Evolutionary conservation across 2,113 vertebrate genomes (phyloP).

Genomic region (Psophia crepitans): DNA sequence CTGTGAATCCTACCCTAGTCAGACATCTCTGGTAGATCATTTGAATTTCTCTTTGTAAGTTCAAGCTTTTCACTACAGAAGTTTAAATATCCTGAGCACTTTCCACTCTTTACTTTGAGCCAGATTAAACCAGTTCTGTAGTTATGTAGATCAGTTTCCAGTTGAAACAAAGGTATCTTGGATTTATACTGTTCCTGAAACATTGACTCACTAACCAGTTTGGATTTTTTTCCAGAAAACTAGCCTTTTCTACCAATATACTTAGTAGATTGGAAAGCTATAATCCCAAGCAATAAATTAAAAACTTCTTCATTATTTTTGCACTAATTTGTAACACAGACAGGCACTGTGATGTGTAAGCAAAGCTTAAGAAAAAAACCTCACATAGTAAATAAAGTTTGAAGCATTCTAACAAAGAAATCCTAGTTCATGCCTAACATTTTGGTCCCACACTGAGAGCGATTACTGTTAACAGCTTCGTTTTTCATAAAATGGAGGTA

Average conservation of each 20-base stretch:
- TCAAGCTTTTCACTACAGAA: neutral
- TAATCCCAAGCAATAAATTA: neutral
- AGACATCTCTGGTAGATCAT: neutral
- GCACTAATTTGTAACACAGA: neutral
- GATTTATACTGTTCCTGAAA: neutral
- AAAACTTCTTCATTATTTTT: neutral
- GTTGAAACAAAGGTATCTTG: neutral
- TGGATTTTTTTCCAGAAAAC: neutral
- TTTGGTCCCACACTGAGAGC: neutral
- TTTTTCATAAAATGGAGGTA: neutral
- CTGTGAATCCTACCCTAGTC: neutral
- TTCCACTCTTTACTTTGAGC: neutral
- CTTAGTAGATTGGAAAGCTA: neutral
- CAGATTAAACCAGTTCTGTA: neutral
- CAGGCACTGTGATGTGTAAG: fast-evolving
- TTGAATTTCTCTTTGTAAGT: neutral
- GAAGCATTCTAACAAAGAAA: neutral
- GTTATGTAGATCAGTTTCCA: neutral
- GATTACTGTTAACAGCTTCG: neutral
- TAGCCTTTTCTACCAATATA: neutral
- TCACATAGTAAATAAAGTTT: neutral
- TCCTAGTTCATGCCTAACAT: neutral
- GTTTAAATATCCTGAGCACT: neutral
- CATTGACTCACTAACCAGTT: neutral
- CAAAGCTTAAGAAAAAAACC: neutral